A percentile compares a stretch with the other conserved stretches of the same genome.
Conservation (phyloP, 2,888 invertebrate species). For the Cosmia trapezina region DNA sequence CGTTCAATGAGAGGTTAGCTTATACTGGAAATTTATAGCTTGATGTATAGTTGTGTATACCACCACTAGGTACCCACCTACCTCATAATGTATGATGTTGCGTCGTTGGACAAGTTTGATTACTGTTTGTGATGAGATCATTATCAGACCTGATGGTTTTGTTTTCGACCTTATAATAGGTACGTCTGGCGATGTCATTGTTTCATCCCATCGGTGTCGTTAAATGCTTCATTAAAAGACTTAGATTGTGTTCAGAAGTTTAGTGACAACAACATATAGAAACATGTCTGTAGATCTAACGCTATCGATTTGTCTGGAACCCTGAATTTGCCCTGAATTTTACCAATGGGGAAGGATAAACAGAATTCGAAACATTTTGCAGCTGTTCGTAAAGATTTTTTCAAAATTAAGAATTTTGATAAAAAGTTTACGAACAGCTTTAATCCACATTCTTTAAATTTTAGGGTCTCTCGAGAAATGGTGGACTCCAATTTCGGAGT, state of each 20-base stretch:
- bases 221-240: not conserved
- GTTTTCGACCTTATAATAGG: not conserved
- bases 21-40: too few relatives aligned
- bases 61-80: not conserved
- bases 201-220: not conserved
- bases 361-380: too few relatives aligned
- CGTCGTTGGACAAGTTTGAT: constrained; percentile 35
- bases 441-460: too few relatives aligned
- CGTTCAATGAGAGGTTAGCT: too few relatives aligned
- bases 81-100: constrained; percentile 27
- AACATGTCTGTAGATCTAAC: not conserved
- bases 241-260: constrained; percentile 12
- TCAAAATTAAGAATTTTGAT: too few relatives aligned
- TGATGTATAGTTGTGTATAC: not conserved
- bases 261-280: not conserved
- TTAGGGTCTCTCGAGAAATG: too few relatives aligned
- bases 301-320: not conserved
- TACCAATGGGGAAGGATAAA: too few relatives aligned
- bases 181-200: not conserved
- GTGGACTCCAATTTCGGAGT: too few relatives aligned
- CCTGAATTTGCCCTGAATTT: not conserved
- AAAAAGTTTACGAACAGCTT: too few relatives aligned
- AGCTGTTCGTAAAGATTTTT: too few relatives aligned
- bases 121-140: constrained; percentile 34
- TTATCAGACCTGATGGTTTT: constrained; percentile 23